A percentile compares a stretch with the other conserved stretches of the same genome.
phyloP scores from a whole-genome alignment of 2,113 vertebrate species.

The Phyllostomus hastatus region DNA sequence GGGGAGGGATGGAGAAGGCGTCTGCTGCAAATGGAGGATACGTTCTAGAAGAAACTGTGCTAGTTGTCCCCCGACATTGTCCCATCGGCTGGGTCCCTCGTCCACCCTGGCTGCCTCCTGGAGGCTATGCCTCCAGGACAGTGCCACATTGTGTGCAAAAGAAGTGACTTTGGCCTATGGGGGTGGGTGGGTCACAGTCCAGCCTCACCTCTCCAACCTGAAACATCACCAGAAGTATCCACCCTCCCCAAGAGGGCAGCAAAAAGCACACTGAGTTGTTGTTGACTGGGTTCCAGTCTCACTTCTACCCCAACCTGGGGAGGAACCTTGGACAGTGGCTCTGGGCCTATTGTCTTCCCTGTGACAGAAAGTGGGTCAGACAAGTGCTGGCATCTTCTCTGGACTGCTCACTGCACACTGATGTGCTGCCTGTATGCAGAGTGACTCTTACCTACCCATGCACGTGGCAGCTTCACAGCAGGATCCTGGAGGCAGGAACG shows the following conservation, averaged over 20 bases:
- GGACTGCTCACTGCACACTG: not conserved
- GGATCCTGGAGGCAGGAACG: not conserved
- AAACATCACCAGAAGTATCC: not conserved
- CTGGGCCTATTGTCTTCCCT: not conserved
- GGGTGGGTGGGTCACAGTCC: not conserved
- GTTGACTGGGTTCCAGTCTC: not conserved
- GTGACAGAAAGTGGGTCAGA: not conserved
- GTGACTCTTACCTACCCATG: not conserved
- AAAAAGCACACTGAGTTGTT: not conserved
- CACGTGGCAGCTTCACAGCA: not conserved
- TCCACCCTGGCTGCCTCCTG: not conserved
- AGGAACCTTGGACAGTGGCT: not conserved
- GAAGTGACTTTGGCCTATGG: not conserved
- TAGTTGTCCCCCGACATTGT: not conserved
- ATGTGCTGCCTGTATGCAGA: not conserved
- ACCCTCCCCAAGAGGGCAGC: not conserved
- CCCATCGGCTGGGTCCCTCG: not conserved
- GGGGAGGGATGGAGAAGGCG: no score
- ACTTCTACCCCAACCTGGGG: not conserved
- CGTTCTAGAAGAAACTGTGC: not conserved
- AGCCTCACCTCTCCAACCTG: not conserved
- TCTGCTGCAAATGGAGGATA: not conserved
- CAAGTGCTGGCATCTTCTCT: not conserved
- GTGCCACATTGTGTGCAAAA: rapidly evolving
- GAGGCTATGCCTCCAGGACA: not conserved